A percentile compares a stretch with the other conserved stretches of the same genome.
Evolutionary conservation across 2,113 vertebrate species (phyloP).

Genomic region (Pachycephala philippinensis): DNA sequence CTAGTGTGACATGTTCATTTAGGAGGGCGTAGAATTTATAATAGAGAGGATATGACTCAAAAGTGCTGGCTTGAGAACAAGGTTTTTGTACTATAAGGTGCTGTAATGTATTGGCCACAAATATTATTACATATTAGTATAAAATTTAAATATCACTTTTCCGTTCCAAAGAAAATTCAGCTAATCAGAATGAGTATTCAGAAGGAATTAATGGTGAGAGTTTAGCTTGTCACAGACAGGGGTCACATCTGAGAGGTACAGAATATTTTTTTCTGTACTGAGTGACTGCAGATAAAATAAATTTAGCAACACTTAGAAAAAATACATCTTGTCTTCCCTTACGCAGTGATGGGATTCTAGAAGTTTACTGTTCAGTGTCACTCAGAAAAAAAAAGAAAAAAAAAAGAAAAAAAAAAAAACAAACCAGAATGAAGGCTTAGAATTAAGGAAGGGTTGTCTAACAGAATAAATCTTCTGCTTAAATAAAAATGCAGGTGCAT

Average conservation of each 20-base stretch:
- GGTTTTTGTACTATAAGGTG: background rate
- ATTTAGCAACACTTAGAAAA: background rate
- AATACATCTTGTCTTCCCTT: background rate
- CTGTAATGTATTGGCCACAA: accelerated
- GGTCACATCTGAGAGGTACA: background rate
- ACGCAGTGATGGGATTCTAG: background rate
- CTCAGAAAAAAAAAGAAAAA: background rate
- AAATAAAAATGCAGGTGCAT: background rate
- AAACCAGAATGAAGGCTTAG: background rate
- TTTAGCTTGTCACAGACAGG: background rate
- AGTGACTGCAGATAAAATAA: background rate
- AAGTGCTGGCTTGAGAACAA: background rate
- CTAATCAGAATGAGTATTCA: background rate
- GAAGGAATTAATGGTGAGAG: background rate
- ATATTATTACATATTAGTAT: background rate
- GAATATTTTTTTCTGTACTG: background rate
- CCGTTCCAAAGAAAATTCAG: background rate
- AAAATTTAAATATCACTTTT: background rate
- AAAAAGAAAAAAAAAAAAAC: background rate
- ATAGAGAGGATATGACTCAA: background rate
- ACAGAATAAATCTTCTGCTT: background rate
- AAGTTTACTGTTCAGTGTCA: background rate
- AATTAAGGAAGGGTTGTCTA: background rate
- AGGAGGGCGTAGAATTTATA: background rate
- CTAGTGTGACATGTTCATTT: background rate